phyloP scores from a whole-genome alignment of 2,888 invertebrate genomes.

The Taphrorychus bicolor region DNA sequence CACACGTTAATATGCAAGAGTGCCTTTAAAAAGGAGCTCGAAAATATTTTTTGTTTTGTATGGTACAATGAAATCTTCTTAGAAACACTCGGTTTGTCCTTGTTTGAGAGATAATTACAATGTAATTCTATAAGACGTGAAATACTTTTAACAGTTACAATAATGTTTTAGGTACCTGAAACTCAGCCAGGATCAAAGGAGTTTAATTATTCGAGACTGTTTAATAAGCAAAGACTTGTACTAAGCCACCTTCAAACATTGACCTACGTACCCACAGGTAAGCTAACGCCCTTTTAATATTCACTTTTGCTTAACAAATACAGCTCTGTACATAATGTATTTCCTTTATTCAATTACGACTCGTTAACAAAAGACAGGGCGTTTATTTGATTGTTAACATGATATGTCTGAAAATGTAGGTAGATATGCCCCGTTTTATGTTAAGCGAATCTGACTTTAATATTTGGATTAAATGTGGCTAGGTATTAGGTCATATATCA shows the following conservation, averaged over 20 bases:
- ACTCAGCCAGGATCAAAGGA: neutral
- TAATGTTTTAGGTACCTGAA: neutral
- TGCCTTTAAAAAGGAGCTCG: too few species aligned
- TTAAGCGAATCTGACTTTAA: neutral
- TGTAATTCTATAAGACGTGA: too few species aligned
- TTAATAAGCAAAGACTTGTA: slow-evolving; percentile 1
- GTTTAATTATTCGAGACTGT: neutral
- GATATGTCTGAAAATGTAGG: neutral
- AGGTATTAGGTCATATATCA: too few species aligned
- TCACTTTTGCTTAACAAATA: neutral
- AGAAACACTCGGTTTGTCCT: too few species aligned
- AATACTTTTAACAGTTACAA: neutral
- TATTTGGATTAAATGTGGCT: too few species aligned
- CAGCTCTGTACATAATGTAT: neutral
- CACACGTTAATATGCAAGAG: too few species aligned
- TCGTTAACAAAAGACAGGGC: neutral
- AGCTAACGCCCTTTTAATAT: slow-evolving; percentile 9
- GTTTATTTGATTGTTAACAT: neutral
- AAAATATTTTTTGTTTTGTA: too few species aligned
- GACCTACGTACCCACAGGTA: slow-evolving; percentile 4
- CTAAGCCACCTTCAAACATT: slow-evolving; percentile 11
- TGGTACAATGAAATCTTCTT: too few species aligned
- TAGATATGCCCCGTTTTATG: neutral
- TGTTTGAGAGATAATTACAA: too few species aligned
- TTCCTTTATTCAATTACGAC: neutral